Base-by-base conservation (phyloP, 2,797 vertebrate genomes). In the Hoplostethus mediterraneus region DNA sequence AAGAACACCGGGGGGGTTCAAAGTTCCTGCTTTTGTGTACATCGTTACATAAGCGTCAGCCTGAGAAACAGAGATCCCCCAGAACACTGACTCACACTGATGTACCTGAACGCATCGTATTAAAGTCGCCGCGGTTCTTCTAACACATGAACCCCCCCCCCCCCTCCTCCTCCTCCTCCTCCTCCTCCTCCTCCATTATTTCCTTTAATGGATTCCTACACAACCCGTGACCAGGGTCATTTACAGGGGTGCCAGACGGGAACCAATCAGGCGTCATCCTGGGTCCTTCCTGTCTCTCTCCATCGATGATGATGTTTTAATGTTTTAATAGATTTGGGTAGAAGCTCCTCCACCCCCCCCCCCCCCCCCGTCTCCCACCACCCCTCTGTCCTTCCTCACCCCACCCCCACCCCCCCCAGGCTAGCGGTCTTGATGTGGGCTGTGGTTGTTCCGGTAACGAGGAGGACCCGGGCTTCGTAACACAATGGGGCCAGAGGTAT, bases 401-500 rank as follows among this genome's bases (percentile, higher is more conserved):
- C 16, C 30, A 9, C 58, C 25, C 57, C 57, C 55, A 54, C 63
- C 38, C 36, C 33, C 21, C 36, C 33, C 21, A 67, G 74, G 44
- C 66, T 75, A 30, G 14, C 21, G 1, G 21, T 21, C 21, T 31
- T 76, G 49, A 13, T 47, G 77, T 31, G 64, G 55, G 21, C 21
- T 21, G 76, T 63, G 42, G 51, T 48, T 59, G 28, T 73, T 70
- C 28, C 25, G 49, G 66, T 90, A 89, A 86, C 87, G 83, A 92
- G 84, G 80, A 69, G 30, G 83, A 74, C 44, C 77, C 64, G 16
- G 77, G 65, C 77, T 1, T 69, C n/a, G 28, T 40, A 83, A 79
- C 86, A 82, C 78, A 91, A 83, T 81, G 82, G 75, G 88, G 86
- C 75, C 85, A 65, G 62, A 69, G 77, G 52, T 80, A 83, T 93